phyloP scores from a whole-genome alignment of 2,888 invertebrate species.

The Smittia sp. region DNA sequence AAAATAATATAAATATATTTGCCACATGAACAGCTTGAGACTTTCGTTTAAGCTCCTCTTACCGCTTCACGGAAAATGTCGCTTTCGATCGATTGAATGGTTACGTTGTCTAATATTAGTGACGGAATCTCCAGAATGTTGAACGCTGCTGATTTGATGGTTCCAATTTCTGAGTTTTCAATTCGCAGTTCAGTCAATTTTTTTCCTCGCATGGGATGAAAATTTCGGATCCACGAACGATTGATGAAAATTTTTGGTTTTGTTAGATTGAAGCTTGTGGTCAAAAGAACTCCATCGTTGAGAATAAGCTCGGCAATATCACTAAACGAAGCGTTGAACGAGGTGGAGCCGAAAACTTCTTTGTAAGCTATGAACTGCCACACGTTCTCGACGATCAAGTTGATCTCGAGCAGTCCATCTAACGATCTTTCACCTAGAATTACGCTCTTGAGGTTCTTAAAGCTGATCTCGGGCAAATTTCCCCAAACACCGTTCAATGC shows the following conservation, averaged over 20 bases:
- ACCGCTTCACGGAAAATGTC: constrained; percentile 51
- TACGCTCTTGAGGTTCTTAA: constrained; percentile 27
- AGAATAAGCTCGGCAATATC: constrained; percentile 24
- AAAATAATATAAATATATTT: constrained; percentile 12
- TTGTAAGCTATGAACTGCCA: constrained; percentile 17
- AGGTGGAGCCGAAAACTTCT: constrained; percentile 27
- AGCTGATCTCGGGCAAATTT: constrained; percentile 29
- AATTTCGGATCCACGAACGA: constrained; percentile 10
- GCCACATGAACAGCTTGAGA: not conserved
- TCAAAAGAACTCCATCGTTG: constrained; percentile 25
- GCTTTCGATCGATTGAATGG: constrained; percentile 48
- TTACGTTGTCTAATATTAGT: constrained; percentile 49
- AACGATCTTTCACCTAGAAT: not conserved
- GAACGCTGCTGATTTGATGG: constrained; percentile 49
- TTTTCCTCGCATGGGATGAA: constrained; percentile 1
- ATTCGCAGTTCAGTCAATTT: constrained; percentile 50
- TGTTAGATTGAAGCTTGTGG: not conserved
- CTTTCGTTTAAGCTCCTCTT: constrained; percentile 22
- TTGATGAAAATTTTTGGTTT: constrained; percentile 21
- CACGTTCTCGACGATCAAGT: constrained; percentile 24
- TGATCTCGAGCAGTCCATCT: constrained; percentile 23
- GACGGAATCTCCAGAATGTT: constrained; percentile 51
- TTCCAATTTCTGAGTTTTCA: constrained; percentile 48
- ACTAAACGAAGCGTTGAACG: constrained; percentile 30
- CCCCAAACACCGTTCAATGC: constrained; percentile 21